Conservation (phyloP, 2,888 invertebrate species). For the Hydraecia micacea region DNA sequence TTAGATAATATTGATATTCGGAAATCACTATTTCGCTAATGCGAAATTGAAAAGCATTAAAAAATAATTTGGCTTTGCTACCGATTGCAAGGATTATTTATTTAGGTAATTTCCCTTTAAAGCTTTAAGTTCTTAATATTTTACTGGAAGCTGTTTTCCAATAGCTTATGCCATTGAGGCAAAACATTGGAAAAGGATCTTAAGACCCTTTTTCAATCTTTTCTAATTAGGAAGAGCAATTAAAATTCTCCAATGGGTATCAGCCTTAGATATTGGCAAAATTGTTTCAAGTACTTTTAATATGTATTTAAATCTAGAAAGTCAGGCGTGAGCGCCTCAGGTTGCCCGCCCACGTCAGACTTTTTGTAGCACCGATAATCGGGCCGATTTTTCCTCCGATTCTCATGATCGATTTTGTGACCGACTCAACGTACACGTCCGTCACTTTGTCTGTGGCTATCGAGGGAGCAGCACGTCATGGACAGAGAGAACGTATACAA, state of each 20-base stretch:
- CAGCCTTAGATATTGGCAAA: neutral
- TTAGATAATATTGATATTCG: too few relatives aligned
- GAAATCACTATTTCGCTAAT: neutral
- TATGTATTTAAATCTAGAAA: neutral
- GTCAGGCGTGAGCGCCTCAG: too few relatives aligned
- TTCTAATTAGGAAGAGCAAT: constrained; percentile 14
- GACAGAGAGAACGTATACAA: too few relatives aligned
- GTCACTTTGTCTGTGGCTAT: too few relatives aligned
- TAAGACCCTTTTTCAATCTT: constrained; percentile 3
- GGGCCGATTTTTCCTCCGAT: too few relatives aligned
- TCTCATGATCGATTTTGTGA: too few relatives aligned
- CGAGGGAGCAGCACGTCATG: too few relatives aligned
- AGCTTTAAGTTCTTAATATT: constrained; percentile 5
- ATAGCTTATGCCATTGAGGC: constrained; percentile 6
- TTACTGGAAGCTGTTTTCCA: neutral
- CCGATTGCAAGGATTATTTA: neutral
- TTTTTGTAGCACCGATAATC: too few relatives aligned
- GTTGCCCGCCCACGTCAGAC: too few relatives aligned
- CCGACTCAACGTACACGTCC: too few relatives aligned
- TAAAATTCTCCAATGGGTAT: constrained; percentile 4
- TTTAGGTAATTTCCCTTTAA: constrained; percentile 17
- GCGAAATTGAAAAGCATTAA: neutral
- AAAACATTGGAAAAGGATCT: too few relatives aligned
- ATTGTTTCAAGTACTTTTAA: neutral
- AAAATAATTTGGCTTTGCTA: neutral